phyloP scores from a whole-genome alignment of 2,888 invertebrate species.

The Torymus auratus region DNA sequence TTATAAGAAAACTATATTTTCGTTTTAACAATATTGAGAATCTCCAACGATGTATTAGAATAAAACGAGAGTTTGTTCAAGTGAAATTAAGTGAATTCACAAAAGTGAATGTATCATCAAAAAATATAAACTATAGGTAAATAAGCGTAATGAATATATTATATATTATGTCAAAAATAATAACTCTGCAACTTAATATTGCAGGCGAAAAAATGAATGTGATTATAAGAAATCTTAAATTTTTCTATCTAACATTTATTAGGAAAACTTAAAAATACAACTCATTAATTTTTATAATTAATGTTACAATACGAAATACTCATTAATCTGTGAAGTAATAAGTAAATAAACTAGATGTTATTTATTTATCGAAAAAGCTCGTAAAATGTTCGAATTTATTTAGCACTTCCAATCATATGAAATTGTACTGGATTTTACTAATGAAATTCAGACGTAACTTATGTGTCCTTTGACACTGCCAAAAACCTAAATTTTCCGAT shows the following conservation, averaged over 20 bases:
- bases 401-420: too few relatives aligned
- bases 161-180: slow-evolving; percentile 23
- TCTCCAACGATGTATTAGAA: slow-evolving; percentile 1
- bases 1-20: neutral
- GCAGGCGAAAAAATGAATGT: slow-evolving; percentile 35
- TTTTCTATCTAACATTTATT: slow-evolving; percentile 28
- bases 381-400: too few relatives aligned
- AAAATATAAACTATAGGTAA: slow-evolving; percentile 10
- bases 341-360: neutral
- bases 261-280: slow-evolving; percentile 20
- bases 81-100: slow-evolving; percentile 10
- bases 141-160: slow-evolving; percentile 21
- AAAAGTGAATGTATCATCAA: neutral
- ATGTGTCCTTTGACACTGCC: slow-evolving; percentile 39
- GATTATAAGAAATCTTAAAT: slow-evolving; percentile 30
- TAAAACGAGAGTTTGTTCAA: neutral
- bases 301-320: neutral
- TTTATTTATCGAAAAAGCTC: neutral
- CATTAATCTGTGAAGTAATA: neutral
- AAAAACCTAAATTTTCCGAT: neutral
- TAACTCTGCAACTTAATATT: slow-evolving; percentile 16
- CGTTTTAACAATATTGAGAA: neutral
- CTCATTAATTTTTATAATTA: slow-evolving; percentile 22
- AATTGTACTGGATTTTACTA: neutral
- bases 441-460: neutral